A percentile compares a stretch with the other conserved stretches of the same genome.
These are phyloP conservation scores for Orthonychiurus folsomi DNA, from an alignment of 2,888 invertebrate genomes.

Conservation along the genomic window DNA sequence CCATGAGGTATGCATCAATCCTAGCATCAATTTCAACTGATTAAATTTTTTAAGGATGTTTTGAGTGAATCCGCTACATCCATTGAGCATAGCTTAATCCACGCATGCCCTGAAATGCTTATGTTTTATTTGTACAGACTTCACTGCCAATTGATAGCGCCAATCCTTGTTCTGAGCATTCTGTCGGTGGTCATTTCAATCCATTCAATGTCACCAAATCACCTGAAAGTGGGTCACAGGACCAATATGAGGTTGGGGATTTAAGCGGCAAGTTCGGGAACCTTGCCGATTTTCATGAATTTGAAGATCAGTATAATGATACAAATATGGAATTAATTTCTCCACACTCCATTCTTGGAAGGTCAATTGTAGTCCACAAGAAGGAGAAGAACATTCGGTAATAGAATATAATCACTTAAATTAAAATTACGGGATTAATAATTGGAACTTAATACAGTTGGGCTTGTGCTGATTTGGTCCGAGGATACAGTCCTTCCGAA, in stretches of 20 bases:
- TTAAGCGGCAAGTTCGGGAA: conserved; percentile 77
- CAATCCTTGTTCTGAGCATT: conserved; percentile 76
- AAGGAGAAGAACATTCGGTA: conserved; percentile 46
- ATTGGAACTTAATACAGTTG: too few species aligned
- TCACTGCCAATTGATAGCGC: conserved; percentile 72
- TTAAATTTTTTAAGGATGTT: not conserved
- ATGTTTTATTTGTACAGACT: conserved; percentile 49
- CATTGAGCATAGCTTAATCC: too few species aligned
- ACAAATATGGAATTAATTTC: conserved; percentile 73
- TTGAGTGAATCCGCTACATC: too few species aligned
- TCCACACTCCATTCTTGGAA: conserved; percentile 66
- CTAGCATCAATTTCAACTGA: not conserved
- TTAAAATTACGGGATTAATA: not conserved
- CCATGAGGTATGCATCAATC: conserved; percentile 63
- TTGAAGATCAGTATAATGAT: conserved; percentile 57
- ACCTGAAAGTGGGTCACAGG: conserved; percentile 65
- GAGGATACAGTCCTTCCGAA: conserved; percentile 79
- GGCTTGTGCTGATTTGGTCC: conserved; percentile 75
- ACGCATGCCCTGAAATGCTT: not conserved
- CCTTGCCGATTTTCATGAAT: conserved; percentile 55
- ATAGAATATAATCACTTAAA: not conserved
- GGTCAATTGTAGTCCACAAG: conserved; percentile 77
- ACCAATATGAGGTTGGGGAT: conserved; percentile 79
- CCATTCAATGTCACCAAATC: conserved; percentile 60
- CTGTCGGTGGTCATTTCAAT: conserved; percentile 78